A percentile compares a stretch with the other conserved stretches of the same genome.
Evolutionary conservation across 2,113 vertebrate species (phyloP).

Genomic region (Laticauda laticaudata): DNA sequence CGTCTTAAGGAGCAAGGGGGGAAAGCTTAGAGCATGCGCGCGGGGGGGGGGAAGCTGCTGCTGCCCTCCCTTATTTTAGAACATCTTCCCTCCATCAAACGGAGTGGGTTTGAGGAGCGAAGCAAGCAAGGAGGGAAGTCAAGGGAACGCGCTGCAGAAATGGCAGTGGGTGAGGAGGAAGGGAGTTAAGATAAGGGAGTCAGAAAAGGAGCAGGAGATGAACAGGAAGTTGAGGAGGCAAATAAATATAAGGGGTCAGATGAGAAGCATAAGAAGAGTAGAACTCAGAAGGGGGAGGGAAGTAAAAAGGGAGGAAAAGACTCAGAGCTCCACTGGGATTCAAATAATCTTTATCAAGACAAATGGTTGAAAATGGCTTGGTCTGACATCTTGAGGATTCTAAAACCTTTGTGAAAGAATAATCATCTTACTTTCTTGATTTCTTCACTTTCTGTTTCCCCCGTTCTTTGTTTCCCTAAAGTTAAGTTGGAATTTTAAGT

Average conservation of each 20-base stretch:
- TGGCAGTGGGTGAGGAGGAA: neutral
- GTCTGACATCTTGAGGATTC: neutral
- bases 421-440: neutral
- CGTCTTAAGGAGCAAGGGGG: conserved; percentile 43
- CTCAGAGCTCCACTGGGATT: neutral
- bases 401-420: neutral
- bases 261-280: neutral
- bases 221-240: neutral
- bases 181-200: too few relatives aligned
- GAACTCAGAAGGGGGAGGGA: neutral
- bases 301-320: neutral
- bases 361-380: too few relatives aligned
- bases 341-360: neutral
- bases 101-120: neutral
- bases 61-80: conserved; percentile 9
- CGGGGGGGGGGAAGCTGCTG: neutral
- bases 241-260: neutral
- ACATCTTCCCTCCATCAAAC: neutral
- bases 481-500: neutral
- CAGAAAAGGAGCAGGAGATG: neutral
- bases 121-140: too few relatives aligned
- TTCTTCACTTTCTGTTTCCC: neutral
- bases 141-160: neutral
- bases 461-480: neutral
- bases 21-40: conserved; percentile 47